These are phyloP conservation scores for Eurypyga helias DNA, from an alignment of 2,113 vertebrate genomes.

Conservation along the genomic window DNA sequence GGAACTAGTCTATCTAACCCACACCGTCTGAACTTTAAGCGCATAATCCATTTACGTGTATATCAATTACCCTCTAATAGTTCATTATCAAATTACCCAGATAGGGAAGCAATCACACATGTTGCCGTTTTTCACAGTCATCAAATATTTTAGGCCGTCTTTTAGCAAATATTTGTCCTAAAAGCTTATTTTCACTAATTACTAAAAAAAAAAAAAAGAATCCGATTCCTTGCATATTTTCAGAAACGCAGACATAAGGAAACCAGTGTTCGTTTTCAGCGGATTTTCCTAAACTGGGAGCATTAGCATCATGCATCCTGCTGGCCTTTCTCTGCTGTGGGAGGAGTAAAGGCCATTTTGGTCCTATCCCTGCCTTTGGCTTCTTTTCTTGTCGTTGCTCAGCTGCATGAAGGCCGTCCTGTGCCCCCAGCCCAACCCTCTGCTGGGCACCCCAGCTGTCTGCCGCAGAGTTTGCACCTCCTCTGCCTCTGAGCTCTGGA, in stretches of 20 bases:
- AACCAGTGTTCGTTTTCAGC: rapidly evolving
- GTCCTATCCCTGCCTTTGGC: rapidly evolving
- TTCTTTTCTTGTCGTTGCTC: background rate
- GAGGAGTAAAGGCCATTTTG: background rate
- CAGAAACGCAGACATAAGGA: background rate
- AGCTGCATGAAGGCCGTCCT: rapidly evolving
- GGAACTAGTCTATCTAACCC: background rate
- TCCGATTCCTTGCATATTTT: background rate
- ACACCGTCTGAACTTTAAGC: background rate
- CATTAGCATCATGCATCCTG: background rate
- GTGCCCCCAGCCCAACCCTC: background rate
- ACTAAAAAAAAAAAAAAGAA: background rate
- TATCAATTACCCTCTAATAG: background rate
- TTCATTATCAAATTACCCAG: background rate
- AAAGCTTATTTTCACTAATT: background rate
- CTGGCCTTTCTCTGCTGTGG: background rate
- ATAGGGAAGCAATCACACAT: background rate
- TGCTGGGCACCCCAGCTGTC: rapidly evolving
- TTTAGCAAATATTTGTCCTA: background rate
- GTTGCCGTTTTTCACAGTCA: background rate
- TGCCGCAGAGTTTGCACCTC: background rate
- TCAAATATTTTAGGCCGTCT: background rate
- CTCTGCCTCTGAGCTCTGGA: background rate
- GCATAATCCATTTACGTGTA: background rate
- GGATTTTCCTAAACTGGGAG: background rate